Percentiles rank a stretch among this genome's conserved stretches.
Evolutionary conservation across 2,113 vertebrate species (phyloP).

Genomic region (Prolemur simus): DNA sequence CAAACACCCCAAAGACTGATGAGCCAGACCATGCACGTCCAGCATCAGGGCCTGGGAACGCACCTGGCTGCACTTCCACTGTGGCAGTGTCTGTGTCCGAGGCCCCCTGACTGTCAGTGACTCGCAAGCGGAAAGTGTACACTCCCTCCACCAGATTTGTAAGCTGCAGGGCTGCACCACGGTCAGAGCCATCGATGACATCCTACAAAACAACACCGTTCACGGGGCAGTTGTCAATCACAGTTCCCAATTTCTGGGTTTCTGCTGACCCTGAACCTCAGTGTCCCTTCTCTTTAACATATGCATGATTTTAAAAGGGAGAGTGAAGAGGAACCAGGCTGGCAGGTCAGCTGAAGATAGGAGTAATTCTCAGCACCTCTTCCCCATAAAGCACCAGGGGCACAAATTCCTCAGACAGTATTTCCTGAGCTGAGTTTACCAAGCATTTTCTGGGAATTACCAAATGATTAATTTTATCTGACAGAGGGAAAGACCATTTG

Average conservation of each 20-base stretch:
- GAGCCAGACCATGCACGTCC: not conserved
- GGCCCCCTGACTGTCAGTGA: constrained; percentile 86
- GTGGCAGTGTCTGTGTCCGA: constrained; percentile 87
- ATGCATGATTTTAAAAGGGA: not conserved
- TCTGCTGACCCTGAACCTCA: not conserved
- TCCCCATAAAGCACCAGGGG: not conserved
- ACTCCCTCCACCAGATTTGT: constrained; percentile 93
- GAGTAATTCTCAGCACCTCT: not conserved
- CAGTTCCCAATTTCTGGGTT: not conserved
- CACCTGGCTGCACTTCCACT: constrained; percentile 94
- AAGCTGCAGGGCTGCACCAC: constrained; percentile 85
- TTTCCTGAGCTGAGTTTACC: not conserved
- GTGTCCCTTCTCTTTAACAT: not conserved
- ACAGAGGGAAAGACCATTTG: not conserved
- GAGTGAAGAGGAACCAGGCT: not conserved
- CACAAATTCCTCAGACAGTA: no score
- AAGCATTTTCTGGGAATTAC: not conserved
- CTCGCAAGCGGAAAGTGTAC: constrained; percentile 91
- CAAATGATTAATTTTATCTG: not conserved
- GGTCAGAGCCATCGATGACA: constrained; percentile 88
- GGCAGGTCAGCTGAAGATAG: not conserved
- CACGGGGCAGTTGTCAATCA: not conserved
- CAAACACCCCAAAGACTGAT: not conserved
- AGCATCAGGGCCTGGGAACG: constrained; percentile 6
- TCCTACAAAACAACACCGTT: constrained; percentile 82